Evolutionary conservation across 2,888 invertebrate species (phyloP), one percentile per base, ranked within the genome.

Genomic region (Cheilosia scutellata): DNA sequence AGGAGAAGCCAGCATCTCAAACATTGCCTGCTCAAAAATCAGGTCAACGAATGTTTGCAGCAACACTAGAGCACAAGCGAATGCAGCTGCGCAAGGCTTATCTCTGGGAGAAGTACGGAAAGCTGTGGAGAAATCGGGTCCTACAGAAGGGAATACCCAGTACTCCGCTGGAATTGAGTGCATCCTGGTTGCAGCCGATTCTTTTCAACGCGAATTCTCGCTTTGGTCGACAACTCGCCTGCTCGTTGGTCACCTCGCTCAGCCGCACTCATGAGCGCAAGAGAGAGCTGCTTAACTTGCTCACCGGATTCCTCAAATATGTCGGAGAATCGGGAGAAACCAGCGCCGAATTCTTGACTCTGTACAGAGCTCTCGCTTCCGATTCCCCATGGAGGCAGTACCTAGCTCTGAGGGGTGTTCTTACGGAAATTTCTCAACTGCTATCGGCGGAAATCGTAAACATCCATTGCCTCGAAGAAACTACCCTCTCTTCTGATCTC

Each of bases 371-470:
- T 87, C 93, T 99, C 60, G 96, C 98, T 4, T 95, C 96, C 27
- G 96, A 97, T 88, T 95, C 95, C 2, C 97, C 98, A 6, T 99
- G 98, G 98, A 97, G 98, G 89, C 97, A 98, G 90, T 98, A 98
- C 93, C 93, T 99, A 80, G 97, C 98, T 0, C 93, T 98, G 4
- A 95, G 96, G 68, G 98, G 98, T 1, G 96, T 98, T 0, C 94
- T 98, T 66, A 94, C 96, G 6, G 95, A 96, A 88, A 94, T 99
- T 62, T 98, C 98, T 0, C 95, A 96, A 88, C 93, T 98, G 29
- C 94, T 99, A 90, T 97, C 97, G 0, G 94, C 95, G 88, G 98
- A 99, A 93, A 98, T 98, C 49, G 96, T 96, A 84, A 96, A 97
- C 89, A 93, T 99, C 20, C 97, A 97, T 91, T 95, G 96, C 11